Evolutionary conservation across 2,113 vertebrate species (phyloP).

Genomic region (Bungarus multicinctus): DNA sequence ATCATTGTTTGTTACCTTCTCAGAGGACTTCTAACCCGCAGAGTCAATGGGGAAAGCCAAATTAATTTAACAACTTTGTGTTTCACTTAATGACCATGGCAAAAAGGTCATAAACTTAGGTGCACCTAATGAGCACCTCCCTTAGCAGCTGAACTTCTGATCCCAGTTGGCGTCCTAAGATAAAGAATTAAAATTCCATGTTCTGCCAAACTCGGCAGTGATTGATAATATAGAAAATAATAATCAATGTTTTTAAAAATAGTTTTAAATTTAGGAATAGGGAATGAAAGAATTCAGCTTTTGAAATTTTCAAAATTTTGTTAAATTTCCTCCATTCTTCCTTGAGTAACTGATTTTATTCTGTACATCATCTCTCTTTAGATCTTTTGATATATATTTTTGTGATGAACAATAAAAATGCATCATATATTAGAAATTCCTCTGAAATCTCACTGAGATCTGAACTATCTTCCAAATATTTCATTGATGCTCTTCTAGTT

Average conservation of each 20-base stretch:
- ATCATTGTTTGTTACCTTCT: too few species aligned
- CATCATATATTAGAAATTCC: constrained; percentile 49
- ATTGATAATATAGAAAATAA: constrained; percentile 25
- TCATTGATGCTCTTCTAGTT: constrained; percentile 51
- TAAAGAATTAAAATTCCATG: too few species aligned
- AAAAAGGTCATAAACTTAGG: too few species aligned
- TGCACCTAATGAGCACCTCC: too few species aligned
- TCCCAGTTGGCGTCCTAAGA: too few species aligned
- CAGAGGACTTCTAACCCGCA: too few species aligned
- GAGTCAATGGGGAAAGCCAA: too few species aligned
- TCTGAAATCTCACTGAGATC: constrained; percentile 46
- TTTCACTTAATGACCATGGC: too few species aligned
- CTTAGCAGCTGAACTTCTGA: too few species aligned
- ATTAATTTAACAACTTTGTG: too few species aligned
- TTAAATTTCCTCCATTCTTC: not conserved
- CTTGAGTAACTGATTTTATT: constrained; percentile 42
- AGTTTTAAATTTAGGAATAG: not conserved
- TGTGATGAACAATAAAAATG: constrained; percentile 53
- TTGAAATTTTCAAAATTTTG: constrained; percentile 14
- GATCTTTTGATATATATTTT: constrained; percentile 59
- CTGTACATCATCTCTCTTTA: constrained; percentile 39
- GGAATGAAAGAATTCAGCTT: constrained; percentile 9
- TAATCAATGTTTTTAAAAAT: constrained; percentile 32
- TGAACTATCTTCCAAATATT: constrained; percentile 58
- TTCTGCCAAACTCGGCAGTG: too few species aligned